Evolutionary conservation across 2,888 invertebrate genomes (phyloP).

Genomic region (Zygothrica quintamaculata): DNA sequence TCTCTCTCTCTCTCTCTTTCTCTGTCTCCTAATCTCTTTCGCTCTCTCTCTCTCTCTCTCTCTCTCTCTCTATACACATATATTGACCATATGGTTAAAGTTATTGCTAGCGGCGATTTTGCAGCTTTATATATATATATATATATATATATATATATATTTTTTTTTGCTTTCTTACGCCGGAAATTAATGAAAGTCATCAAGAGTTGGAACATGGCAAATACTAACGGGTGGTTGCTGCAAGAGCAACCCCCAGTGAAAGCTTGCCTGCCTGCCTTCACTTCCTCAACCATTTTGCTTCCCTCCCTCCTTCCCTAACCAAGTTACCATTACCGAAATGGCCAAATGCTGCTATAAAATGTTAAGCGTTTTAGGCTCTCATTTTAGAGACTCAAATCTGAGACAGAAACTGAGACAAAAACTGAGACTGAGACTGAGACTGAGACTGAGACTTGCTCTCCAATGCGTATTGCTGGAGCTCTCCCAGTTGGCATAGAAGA

Average conservation of each 20-base stretch:
- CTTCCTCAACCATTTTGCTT: background rate
- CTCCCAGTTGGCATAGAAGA: background rate
- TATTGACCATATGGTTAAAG: conserved; percentile 35
- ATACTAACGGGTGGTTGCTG: conserved; percentile 33
- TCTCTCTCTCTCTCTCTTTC: too few species aligned
- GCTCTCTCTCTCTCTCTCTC: background rate
- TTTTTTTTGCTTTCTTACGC: conserved; percentile 27
- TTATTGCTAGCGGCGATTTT: conserved; percentile 16
- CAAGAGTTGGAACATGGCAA: conserved; percentile 8
- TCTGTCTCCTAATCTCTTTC: background rate
- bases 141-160: too few species aligned
- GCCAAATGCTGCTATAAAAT: background rate
- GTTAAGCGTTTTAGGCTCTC: background rate
- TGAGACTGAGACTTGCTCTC: background rate
- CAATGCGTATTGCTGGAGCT: background rate
- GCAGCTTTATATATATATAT: background rate
- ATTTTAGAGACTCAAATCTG: background rate
- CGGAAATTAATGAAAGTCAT: conserved; percentile 67
- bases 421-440: background rate
- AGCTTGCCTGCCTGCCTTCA: conserved; percentile 16
- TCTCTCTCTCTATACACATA: background rate
- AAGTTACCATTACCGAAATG: background rate
- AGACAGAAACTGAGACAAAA: background rate
- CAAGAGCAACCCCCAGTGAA: conserved; percentile 20
- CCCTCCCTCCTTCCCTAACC: background rate